Conservation (phyloP, 2,888 invertebrate species). For the Cerastoderma edule region DNA sequence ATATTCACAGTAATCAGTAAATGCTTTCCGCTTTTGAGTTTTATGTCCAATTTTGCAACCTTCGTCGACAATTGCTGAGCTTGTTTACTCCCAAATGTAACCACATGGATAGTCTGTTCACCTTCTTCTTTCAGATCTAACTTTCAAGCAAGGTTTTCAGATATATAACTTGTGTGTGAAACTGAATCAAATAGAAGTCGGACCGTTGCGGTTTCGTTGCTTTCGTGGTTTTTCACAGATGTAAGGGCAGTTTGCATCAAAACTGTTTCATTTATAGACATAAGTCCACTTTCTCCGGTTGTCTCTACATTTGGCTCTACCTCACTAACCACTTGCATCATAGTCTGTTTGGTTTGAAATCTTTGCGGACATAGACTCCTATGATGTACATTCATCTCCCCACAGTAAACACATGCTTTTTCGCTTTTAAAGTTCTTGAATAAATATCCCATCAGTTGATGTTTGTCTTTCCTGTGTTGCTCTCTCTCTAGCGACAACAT, state of each 20-base stretch:
- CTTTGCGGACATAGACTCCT: constrained; percentile 31
- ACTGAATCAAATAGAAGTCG: constrained; percentile 33
- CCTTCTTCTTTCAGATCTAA: constrained; percentile 10
- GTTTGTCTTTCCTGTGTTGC: not conserved
- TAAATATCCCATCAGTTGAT: not conserved
- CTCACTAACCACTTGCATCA: not conserved
- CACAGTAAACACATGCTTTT: constrained; percentile 32
- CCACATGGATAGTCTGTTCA: constrained; percentile 27
- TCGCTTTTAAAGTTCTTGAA: constrained; percentile 20
- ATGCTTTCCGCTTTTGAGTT: constrained; percentile 21
- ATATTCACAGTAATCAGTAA: constrained; percentile 27
- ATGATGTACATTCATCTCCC: constrained; percentile 31
- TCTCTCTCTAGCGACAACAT: constrained; percentile 12
- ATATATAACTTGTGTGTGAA: constrained; percentile 34
- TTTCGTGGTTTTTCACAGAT: constrained; percentile 17
- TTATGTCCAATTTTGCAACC: constrained; percentile 17
- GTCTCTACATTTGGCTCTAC: not conserved
- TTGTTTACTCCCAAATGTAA: constrained; percentile 22
- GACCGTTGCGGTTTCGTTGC: not conserved
- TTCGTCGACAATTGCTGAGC: constrained; percentile 19
- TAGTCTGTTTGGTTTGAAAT: not conserved
- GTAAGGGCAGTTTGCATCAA: constrained; percentile 36
- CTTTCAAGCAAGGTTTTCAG: constrained; percentile 17
- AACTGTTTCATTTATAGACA: constrained; percentile 32
- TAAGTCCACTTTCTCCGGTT: constrained; percentile 25